Conservation (phyloP, 2,113 vertebrate species). For the Nycticebus coucang region DNA sequence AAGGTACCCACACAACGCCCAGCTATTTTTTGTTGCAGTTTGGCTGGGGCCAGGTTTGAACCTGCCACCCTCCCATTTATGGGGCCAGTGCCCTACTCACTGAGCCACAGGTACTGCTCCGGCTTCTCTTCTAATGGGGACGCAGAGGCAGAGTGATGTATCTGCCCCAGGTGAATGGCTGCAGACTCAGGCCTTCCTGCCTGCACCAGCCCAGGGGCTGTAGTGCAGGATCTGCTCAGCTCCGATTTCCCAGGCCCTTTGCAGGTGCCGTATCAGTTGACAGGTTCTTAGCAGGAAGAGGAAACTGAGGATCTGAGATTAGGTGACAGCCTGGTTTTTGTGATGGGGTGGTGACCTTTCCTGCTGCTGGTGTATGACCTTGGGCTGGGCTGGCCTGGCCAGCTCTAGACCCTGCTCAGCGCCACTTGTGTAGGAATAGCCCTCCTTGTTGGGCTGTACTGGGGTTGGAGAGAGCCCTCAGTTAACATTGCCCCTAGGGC, state of each 20-base stretch:
- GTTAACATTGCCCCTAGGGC: background rate
- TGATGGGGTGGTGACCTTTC: slow-evolving; percentile 11
- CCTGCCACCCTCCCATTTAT: no score
- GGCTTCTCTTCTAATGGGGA: background rate
- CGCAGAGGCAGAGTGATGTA: background rate
- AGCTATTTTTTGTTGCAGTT: no score
- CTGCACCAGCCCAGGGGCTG: background rate
- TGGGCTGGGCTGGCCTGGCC: background rate
- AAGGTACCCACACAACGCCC: no score
- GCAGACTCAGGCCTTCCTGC: background rate
- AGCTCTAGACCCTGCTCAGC: background rate
- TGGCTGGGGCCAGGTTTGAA: no score
- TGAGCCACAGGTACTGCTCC: no score
- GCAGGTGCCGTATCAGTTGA: slow-evolving; percentile 41
- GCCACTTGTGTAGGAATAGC: background rate
- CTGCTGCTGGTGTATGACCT: background rate
- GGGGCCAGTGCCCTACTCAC: no score
- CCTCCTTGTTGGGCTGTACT: background rate
- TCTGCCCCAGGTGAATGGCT: background rate
- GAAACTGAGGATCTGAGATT: slow-evolving; percentile 44
- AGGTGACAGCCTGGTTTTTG: background rate
- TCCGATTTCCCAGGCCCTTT: slow-evolving; percentile 31
- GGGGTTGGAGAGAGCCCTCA: background rate
- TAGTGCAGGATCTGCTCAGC: background rate
- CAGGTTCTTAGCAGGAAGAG: slow-evolving; percentile 36